Evolutionary conservation across 2,888 invertebrate genomes (phyloP).

Genomic region (Heliconius ethilla): DNA sequence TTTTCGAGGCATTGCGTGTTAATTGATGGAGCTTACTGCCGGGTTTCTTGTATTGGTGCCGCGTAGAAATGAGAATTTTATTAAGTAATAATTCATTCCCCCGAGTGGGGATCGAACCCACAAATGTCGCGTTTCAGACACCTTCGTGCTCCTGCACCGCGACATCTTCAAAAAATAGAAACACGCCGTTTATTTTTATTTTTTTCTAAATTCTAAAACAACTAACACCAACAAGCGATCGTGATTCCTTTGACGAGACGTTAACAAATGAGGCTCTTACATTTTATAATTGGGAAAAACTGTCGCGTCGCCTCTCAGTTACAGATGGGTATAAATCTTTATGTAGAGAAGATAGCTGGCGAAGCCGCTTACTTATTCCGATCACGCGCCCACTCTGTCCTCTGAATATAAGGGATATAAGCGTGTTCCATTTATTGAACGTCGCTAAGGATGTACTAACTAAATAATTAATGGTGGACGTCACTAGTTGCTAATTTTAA

Average conservation of each 20-base stretch:
- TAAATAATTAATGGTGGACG: constrained; percentile 73
- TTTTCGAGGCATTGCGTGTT: too few relatives aligned
- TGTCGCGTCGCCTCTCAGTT: constrained; percentile 80
- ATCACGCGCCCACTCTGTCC: constrained; percentile 76
- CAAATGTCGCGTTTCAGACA: too few relatives aligned
- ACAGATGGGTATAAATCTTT: constrained; percentile 81
- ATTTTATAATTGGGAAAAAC: constrained; percentile 80
- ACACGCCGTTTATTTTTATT: background rate
- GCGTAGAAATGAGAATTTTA: too few relatives aligned
- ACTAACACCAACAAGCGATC: constrained; percentile 45
- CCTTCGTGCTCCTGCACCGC: too few relatives aligned
- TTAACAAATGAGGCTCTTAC: constrained; percentile 79
- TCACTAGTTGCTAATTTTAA: constrained; percentile 69
- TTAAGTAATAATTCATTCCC: too few relatives aligned
- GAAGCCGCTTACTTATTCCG: constrained; percentile 66
- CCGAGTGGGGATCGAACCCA: too few relatives aligned
- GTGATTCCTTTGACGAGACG: constrained; percentile 76
- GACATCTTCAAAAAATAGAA: background rate
- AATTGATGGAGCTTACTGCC: too few relatives aligned
- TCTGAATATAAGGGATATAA: constrained; percentile 77
- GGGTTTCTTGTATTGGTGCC: too few relatives aligned
- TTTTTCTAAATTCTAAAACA: constrained; percentile 25
- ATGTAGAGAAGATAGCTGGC: constrained; percentile 71
- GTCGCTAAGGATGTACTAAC: constrained; percentile 72
- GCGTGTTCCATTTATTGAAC: constrained; percentile 75